Evolutionary conservation across 2,888 invertebrate genomes (phyloP), one percentile per base, ranked within the genome.

Genomic region (Pocota personata): DNA sequence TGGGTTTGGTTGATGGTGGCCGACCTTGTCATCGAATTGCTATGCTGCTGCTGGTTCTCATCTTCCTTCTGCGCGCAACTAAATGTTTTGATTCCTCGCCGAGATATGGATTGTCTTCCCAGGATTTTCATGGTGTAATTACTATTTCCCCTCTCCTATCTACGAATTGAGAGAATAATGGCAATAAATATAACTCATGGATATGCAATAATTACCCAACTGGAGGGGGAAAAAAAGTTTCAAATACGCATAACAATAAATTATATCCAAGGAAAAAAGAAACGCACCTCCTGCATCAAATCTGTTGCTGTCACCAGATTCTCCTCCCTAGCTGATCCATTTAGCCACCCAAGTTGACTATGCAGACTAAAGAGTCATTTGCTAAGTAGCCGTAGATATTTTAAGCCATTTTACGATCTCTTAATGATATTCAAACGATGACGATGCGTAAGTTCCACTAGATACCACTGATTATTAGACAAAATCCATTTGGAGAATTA

Each of bases 181-280:
- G 78, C 69, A 73, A 84, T 83, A 79, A 84, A 84, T 66, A 71
- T 84, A 75, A 73, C 64, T 84, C 80, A 75, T 57, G 84, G 80
- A 84, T 80, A 80, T 80, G 84, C 84, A 84, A 80, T 84, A 84
- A 84, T 84, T 84, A 84, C 80, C 80, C 73, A 46, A 35, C 16
- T 27, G 55, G 8, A 16, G 62, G 8, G 24, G 62, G 46, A 32
- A 60, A 60, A 21, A 48, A 43, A 37, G 37, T 78, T 83, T 72
- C 78, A 77, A 82, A 77, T 77, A 71, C 40, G 43, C 66, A 84
- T 80, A 84, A 84, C 71, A 80, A 84, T 84, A 84, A 84, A 84
- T 84, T 84, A 80, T 58, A 24, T 16, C 35, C 37, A 7, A 52
- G 21, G 12, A 52, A 30, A 52, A 50, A 60, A 24, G 12, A 40